Evolutionary conservation across 2,797 vertebrate species (phyloP).

Genomic region (Melopsittacus undulatus): DNA sequence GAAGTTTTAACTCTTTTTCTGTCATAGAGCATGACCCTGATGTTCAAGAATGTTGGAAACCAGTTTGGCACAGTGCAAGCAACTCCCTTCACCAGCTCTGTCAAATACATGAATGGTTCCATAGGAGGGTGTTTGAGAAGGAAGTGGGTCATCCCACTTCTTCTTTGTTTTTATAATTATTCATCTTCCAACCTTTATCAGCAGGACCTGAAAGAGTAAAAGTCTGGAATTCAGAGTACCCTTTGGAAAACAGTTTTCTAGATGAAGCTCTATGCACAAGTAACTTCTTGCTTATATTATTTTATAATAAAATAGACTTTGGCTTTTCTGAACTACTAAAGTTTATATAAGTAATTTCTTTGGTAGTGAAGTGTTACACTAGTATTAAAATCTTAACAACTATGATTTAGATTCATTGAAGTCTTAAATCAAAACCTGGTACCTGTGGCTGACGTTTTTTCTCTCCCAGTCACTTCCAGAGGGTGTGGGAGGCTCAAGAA

Average conservation of each 20-base stretch:
- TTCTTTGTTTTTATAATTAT: background rate
- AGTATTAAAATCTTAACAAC: background rate
- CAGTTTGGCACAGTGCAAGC: background rate
- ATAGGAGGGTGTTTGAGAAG: background rate
- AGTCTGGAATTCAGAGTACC: background rate
- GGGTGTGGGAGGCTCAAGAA: background rate
- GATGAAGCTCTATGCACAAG: background rate
- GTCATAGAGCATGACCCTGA: rapidly evolving
- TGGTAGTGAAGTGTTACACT: background rate
- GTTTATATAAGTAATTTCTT: background rate
- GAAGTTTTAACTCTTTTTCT: background rate
- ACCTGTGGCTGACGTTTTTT: background rate
- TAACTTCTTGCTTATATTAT: background rate
- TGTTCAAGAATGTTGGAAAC: background rate
- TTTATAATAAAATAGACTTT: background rate
- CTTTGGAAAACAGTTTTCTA: background rate
- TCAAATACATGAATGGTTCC: background rate
- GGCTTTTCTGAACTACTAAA: background rate
- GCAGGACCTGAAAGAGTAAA: background rate
- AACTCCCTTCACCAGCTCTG: background rate
- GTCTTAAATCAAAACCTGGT: background rate
- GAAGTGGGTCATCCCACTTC: background rate
- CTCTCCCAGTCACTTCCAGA: background rate
- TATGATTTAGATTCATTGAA: background rate
- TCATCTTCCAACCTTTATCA: background rate